Conservation (phyloP, 1,140 invertebrate species). For the Cydia strobilella region DNA sequence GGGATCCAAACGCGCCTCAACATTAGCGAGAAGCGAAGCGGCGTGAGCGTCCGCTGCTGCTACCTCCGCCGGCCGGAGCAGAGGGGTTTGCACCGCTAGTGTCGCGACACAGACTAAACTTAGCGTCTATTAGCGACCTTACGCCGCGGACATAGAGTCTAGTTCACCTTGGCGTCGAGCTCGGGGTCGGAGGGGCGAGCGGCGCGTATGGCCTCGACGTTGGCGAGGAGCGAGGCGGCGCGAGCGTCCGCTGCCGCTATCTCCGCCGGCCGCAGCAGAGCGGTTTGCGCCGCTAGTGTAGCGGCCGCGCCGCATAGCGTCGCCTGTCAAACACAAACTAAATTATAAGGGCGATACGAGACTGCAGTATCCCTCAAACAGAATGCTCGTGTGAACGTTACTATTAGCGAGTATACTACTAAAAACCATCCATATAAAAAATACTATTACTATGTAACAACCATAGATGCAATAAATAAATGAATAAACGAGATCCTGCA, state of each 20-base stretch:
- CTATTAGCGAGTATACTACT: too few species aligned
- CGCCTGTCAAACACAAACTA: too few species aligned
- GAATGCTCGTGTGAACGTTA: too few species aligned
- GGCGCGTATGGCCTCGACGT: constrained; percentile 88
- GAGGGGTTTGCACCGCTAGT: constrained; percentile 88
- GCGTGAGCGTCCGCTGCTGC: too few species aligned
- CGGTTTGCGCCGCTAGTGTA: constrained; percentile 87
- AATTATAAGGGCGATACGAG: too few species aligned
- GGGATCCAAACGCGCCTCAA: constrained; percentile 88
- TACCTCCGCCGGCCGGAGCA: too few species aligned
- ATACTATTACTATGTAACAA: too few species aligned
- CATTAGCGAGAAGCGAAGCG: constrained; percentile 87
- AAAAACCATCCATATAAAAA: too few species aligned
- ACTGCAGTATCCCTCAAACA: too few species aligned
- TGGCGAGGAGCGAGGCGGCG: constrained; percentile 85
- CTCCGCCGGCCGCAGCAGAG: constrained; percentile 89
- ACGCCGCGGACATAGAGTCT: background rate
- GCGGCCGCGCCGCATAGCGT: constrained; percentile 86
- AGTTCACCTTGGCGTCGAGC: constrained; percentile 87
- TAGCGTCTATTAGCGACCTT: background rate
- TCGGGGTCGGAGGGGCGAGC: constrained; percentile 85
- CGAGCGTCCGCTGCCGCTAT: constrained; percentile 91
- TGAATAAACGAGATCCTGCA: too few species aligned
- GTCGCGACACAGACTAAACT: too few species aligned
- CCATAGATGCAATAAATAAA: too few species aligned